Evolutionary conservation across 2,113 vertebrate species (phyloP), one percentile per base, ranked within the genome.

Genomic region (Monarcha castaneiventris): DNA sequence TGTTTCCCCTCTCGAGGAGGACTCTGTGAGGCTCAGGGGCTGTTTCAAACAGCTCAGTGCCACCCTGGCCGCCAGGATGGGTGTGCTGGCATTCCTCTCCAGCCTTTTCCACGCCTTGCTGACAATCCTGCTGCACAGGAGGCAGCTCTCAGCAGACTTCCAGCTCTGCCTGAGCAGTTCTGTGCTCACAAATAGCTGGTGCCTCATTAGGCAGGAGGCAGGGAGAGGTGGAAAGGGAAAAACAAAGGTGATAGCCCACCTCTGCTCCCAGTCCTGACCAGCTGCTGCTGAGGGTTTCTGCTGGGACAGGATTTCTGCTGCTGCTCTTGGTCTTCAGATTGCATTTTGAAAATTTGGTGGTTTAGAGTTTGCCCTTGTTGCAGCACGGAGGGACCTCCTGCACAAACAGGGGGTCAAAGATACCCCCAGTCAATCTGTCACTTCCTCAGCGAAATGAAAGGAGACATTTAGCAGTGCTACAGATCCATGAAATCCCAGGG

Each of bases 51-150:
- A 27, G 59, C 33, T 84, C 62, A 20, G 26, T 35, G 67, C 29
- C 26, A 27, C 9, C 29, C 63, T 32, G 69, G n/a, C 49, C 56
- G 39, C n/a, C 30, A 52, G 93, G 81, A 90, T 49, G 46, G 77
- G 62, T 44, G 81, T 58, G 72, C 66, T 39, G 71, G 49, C 33
- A 25, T 85, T 48, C 51, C 51, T 52, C 51, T 4, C 1, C 11
- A 64, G 55, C 61, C 52, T 74, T 59, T 55, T 62, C 56, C 67
- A 22, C 1, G 1, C 69, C 59, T 33, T 66, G 22, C 35, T 4
- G 4, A 3, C n/a, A 16, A 3, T 1, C 3, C 2, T 19, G 5
- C 5, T 1, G 27, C 9, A 3, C 33, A 3, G 39, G 46, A 66
- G 58, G 6, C 67, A 13, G n/a, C 11, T 74, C 76, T 43, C 33